Conservation (phyloP, 1,140 invertebrate genomes). For the Apis mellifera region DNA sequence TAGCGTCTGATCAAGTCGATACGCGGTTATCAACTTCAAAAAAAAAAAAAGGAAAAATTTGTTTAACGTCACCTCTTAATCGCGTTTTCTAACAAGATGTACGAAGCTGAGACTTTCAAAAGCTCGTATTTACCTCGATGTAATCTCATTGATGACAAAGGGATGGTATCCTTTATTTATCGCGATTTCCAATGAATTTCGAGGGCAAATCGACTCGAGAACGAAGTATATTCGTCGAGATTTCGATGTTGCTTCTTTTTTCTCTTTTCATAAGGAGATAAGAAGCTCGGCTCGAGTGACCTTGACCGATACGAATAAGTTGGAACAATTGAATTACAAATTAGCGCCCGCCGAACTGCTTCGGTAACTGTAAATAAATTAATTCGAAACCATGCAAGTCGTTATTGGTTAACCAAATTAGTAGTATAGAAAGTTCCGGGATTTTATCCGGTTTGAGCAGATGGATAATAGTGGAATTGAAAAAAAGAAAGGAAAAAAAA, state of each 20-base stretch:
- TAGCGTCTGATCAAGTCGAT: too few species aligned
- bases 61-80: constrained; percentile 28
- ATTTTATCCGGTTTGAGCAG: not conserved
- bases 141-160: constrained; percentile 42
- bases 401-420: not conserved
- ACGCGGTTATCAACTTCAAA: too few species aligned
- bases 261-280: too few species aligned
- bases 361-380: not conserved
- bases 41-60: too few species aligned
- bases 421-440: not conserved
- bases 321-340: not conserved
- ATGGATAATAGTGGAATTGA: not conserved
- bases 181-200: not conserved
- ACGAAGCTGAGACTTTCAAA: not conserved
- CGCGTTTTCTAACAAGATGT: constrained; percentile 26
- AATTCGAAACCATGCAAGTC: not conserved
- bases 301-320: not conserved
- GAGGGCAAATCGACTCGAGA: too few species aligned
- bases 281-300: fast-evolving
- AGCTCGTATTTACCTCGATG: not conserved
- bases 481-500: too few species aligned
- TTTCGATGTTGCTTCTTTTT: too few species aligned
- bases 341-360: not conserved
- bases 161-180: constrained; percentile 8
- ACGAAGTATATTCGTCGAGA: too few species aligned